Evolutionary conservation across 2,888 invertebrate genomes (phyloP).

Genomic region (Dryococelus australis): DNA sequence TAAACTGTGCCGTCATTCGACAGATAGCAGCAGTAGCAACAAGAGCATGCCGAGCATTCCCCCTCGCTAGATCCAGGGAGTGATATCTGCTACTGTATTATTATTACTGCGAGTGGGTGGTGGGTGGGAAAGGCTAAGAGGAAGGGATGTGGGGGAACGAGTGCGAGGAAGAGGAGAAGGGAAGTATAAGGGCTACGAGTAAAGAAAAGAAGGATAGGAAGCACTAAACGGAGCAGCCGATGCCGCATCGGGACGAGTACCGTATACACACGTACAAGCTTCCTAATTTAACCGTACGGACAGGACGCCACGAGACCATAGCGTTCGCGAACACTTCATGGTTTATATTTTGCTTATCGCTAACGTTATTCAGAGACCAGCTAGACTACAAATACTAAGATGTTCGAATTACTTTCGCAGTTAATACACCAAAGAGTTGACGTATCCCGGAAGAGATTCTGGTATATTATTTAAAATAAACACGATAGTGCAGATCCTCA

Average conservation of each 20-base stretch:
- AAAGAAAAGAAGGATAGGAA: neutral
- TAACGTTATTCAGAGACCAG: too few relatives aligned
- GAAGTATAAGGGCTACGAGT: neutral
- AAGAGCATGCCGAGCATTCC: neutral
- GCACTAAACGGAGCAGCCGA: neutral
- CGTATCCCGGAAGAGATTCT: too few relatives aligned
- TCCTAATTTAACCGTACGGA: neutral
- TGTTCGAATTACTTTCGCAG: too few relatives aligned
- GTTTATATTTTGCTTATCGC: too few relatives aligned
- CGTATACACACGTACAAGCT: neutral
- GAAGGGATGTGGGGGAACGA: neutral
- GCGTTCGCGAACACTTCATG: too few relatives aligned
- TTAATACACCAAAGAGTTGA: too few relatives aligned
- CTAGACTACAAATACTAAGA: too few relatives aligned
- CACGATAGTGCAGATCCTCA: too few relatives aligned
- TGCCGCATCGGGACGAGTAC: neutral
- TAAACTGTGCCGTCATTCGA: neutral
- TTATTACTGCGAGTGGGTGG: neutral
- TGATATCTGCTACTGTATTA: conserved; percentile 3
- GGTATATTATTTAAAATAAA: too few relatives aligned
- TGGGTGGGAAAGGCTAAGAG: neutral
- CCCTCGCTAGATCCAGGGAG: neutral
- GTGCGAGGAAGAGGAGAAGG: neutral
- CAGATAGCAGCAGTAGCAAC: neutral
- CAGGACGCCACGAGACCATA: too few relatives aligned